Evolutionary conservation across 2,113 vertebrate species (phyloP).

Genomic region (human (Homo sapiens)): GRCh38 chr2:230215501-230216000

Average conservation of each 20-base stretch:
- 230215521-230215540: neutral
- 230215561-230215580: neutral
- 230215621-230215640: neutral
- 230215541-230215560: neutral
- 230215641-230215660: neutral
- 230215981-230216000: neutral
- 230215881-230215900: neutral
- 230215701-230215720: neutral
- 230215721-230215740: neutral
- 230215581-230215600: neutral
- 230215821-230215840: neutral
- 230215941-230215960: neutral
- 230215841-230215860: neutral
- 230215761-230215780: fast-evolving
- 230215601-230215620: neutral
- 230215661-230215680: neutral
- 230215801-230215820: neutral
- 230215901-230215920: neutral
- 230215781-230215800: neutral
- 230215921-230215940: neutral
- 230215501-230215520: neutral
- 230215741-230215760: too few species aligned
- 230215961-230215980: neutral
- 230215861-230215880: neutral
- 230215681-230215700: neutral